phyloP scores from a whole-genome alignment of 2,888 invertebrate species.

The Crepidodera aurea region DNA sequence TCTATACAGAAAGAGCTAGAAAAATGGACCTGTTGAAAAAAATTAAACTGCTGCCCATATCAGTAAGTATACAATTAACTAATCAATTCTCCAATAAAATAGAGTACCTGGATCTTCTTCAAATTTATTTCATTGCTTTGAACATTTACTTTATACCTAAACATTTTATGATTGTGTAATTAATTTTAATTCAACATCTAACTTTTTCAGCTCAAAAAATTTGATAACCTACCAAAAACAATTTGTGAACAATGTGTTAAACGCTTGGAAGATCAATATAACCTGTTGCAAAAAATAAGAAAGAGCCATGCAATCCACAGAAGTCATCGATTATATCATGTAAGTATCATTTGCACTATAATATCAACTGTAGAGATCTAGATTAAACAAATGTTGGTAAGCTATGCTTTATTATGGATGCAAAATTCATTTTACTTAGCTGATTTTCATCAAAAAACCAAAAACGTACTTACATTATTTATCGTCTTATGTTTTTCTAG shows the following conservation, averaged over 20 bases:
- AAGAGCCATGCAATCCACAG: slow-evolving; percentile 56
- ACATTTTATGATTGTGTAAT: too few species aligned
- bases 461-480: too few species aligned
- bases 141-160: too few species aligned
- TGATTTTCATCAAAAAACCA: too few species aligned
- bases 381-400: too few species aligned
- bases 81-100: not conserved
- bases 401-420: too few species aligned
- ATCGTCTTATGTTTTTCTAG: too few species aligned
- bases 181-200: too few species aligned
- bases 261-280: slow-evolving; percentile 64
- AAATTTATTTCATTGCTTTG: too few species aligned
- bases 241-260: slow-evolving; percentile 67
- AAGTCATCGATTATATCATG: slow-evolving; percentile 55
- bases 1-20: slow-evolving; percentile 82
- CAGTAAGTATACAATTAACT: slow-evolving; percentile 74
- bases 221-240: slow-evolving; percentile 72
- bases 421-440: too few species aligned
- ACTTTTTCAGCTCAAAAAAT: slow-evolving; percentile 57
- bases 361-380: not conserved
- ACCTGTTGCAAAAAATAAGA: slow-evolving; percentile 63
- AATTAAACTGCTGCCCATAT: slow-evolving; percentile 82
- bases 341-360: slow-evolving; percentile 49
- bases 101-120: not conserved
- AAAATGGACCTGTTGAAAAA: slow-evolving; percentile 79